phyloP scores from a whole-genome alignment of 2,888 invertebrate genomes.

The Hyles lineata region DNA sequence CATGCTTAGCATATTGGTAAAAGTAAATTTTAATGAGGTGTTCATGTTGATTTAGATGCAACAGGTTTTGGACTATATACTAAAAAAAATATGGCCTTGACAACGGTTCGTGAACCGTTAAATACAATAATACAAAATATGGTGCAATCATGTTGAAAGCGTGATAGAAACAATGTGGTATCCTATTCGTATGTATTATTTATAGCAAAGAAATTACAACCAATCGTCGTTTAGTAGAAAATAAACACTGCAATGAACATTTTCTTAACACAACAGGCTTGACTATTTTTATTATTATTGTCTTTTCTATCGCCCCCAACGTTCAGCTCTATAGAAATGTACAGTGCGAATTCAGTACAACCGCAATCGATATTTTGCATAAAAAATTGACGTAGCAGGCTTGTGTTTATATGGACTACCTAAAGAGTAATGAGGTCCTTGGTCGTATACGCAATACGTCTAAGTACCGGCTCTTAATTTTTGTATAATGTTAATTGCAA shows the following conservation, averaged over 20 bases:
- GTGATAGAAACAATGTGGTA: no score
- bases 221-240: no score
- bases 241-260: no score
- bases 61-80: background rate
- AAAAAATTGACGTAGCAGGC: background rate
- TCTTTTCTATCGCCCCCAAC: no score
- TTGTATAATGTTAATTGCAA: background rate
- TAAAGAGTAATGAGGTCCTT: no score
- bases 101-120: background rate
- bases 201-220: no score
- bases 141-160: background rate
- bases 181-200: no score
- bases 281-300: no score
- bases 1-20: no score
- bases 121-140: background rate
- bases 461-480: background rate
- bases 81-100: background rate
- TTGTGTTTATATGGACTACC: no score
- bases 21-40: background rate
- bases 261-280: no score
- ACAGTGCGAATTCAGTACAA: background rate
- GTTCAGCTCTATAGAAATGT: constrained; percentile 16
- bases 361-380: background rate
- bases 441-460: no score
- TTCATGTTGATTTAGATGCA: background rate